A percentile compares a stretch with the other conserved stretches of the same genome.
Evolutionary conservation across 2,888 invertebrate species (phyloP).

Genomic region (Spodoptera picta): DNA sequence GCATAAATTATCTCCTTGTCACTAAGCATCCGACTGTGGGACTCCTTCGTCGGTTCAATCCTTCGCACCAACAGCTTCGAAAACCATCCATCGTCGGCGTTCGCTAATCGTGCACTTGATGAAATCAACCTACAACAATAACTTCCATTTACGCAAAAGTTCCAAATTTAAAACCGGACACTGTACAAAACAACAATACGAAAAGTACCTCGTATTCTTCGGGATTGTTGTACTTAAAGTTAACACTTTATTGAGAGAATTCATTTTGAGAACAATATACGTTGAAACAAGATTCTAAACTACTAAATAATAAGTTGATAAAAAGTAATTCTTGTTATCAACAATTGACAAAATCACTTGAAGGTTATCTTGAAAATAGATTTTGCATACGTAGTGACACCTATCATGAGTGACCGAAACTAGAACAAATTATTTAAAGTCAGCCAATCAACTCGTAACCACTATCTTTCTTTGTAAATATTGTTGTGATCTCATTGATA

Average conservation of each 20-base stretch:
- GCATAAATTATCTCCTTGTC: conserved; percentile 99
- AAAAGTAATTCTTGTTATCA: conserved; percentile 79
- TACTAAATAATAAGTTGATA: conserved; percentile 62
- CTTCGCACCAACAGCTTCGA: conserved; percentile 96
- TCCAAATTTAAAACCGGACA: conserved; percentile 67
- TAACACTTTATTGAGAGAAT: conserved; percentile 78
- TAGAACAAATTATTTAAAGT: conserved; percentile 26
- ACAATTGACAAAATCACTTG: conserved; percentile 86
- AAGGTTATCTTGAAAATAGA: conserved; percentile 87
- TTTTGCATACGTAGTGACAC: conserved; percentile 73
- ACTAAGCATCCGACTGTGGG: conserved; percentile 98
- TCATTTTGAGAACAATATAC: conserved; percentile 70
- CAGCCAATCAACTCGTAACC: conserved; percentile 4
- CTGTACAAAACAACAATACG: conserved; percentile 52
- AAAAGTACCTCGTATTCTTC: conserved; percentile 79
- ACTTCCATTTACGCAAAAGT: conserved; percentile 57
- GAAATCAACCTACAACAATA: conserved; percentile 81
- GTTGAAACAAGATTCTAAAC: conserved; percentile 51
- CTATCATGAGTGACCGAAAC: conserved; percentile 68
- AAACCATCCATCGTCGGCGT: conserved; percentile 93
- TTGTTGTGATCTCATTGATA: conserved; percentile 32
- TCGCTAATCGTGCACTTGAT: conserved; percentile 72
- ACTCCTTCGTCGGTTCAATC: conserved; percentile 98
- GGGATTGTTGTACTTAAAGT: conserved; percentile 73
- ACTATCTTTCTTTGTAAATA: conserved; percentile 41